These are phyloP conservation scores for Drosophila jambulina DNA, from an alignment of 1,140 invertebrate species.

Conservation along the genomic window DNA sequence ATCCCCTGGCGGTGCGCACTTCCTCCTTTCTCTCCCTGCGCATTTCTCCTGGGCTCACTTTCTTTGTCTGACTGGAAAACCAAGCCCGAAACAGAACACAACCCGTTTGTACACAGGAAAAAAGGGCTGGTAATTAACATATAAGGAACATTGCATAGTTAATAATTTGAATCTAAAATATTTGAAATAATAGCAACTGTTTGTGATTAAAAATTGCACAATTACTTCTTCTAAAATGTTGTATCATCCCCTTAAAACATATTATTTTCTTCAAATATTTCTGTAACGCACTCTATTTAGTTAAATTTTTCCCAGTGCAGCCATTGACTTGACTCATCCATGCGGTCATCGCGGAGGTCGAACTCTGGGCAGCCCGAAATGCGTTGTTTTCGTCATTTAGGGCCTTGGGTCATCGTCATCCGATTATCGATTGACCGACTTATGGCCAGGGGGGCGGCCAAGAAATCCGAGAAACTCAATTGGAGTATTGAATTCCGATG, in stretches of 20 bases:
- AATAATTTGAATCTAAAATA: neutral
- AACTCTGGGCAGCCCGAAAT: constrained; percentile 45
- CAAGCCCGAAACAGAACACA: constrained; percentile 7
- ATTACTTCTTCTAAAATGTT: too few species aligned
- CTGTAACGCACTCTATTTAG: neutral
- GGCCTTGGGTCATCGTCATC: constrained; percentile 53
- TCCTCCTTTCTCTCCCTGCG: constrained; percentile 36
- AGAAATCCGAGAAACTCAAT: constrained; percentile 40
- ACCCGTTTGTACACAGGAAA: constrained; percentile 34
- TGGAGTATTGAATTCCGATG: constrained; percentile 37
- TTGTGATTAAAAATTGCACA: neutral
- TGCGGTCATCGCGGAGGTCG: constrained; percentile 57
- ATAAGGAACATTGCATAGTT: too few species aligned
- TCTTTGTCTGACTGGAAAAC: constrained; percentile 26
- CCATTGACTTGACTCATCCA: constrained; percentile 64
- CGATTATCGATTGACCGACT: constrained; percentile 72
- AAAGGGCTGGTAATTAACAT: neutral
- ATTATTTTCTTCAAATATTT: too few species aligned
- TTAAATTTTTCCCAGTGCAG: constrained; percentile 16
- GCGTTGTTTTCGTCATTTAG: constrained; percentile 52
- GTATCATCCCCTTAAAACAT: neutral
- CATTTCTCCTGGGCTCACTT: constrained; percentile 20
- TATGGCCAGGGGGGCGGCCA: constrained; percentile 40
- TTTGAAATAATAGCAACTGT: too few species aligned
- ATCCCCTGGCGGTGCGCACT: constrained; percentile 50